Evolutionary conservation across 2,888 invertebrate genomes (phyloP).

Genomic region (Ephialtes manifestator): DNA sequence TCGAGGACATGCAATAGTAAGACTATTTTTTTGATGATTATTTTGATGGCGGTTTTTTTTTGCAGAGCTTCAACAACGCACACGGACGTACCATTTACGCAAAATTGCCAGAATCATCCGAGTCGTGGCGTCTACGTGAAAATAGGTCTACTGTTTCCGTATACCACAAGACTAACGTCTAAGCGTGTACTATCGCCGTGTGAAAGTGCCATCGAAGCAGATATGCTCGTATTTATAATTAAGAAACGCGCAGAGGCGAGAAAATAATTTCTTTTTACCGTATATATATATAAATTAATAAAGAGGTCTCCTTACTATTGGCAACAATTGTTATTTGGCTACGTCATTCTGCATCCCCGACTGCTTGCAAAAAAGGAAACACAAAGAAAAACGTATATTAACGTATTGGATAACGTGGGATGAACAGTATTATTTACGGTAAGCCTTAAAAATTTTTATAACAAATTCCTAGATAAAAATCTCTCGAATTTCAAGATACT

Average conservation of each 20-base stretch:
- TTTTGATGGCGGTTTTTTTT: background rate
- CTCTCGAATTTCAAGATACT: background rate
- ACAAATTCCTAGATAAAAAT: background rate
- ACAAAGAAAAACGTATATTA: slow-evolving; percentile 66
- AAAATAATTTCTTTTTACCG: slow-evolving; percentile 63
- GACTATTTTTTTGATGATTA: background rate
- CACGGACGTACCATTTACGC: slow-evolving; percentile 39
- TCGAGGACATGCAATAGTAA: slow-evolving; percentile 39
- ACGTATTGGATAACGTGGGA: slow-evolving; percentile 40
- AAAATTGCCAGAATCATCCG: slow-evolving; percentile 13
- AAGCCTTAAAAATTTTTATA: slow-evolving; percentile 20
- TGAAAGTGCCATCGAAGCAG: slow-evolving; percentile 43
- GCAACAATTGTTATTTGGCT: slow-evolving; percentile 85
- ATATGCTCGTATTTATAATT: slow-evolving; percentile 24
- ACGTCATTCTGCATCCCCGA: slow-evolving; percentile 85
- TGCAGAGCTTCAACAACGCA: slow-evolving; percentile 9
- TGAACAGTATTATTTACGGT: slow-evolving; percentile 33
- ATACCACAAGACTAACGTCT: slow-evolving; percentile 37
- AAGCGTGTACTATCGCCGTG: slow-evolving; percentile 32
- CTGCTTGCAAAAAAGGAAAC: slow-evolving; percentile 82
- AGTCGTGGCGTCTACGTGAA: slow-evolving; percentile 16
- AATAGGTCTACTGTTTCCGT: slow-evolving; percentile 17
- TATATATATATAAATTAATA: slow-evolving; percentile 75
- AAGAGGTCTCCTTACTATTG: slow-evolving; percentile 83
- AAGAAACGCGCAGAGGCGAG: slow-evolving; percentile 38